Conservation (phyloP, 2,113 vertebrate species). For the Lipotes vexillifer region DNA sequence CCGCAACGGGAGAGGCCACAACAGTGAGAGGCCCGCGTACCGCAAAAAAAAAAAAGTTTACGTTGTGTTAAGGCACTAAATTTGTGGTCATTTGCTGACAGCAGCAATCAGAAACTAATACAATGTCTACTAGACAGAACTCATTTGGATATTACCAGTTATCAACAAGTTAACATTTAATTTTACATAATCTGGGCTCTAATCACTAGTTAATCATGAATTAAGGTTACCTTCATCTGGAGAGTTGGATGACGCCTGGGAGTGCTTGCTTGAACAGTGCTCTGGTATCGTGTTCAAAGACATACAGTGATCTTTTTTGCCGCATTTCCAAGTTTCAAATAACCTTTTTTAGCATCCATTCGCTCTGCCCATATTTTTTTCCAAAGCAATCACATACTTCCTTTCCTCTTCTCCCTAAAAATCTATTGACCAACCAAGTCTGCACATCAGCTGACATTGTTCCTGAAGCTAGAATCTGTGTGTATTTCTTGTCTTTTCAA, state of each 20-base stretch:
- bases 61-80: background rate
- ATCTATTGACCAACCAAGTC: background rate
- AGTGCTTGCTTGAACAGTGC: background rate
- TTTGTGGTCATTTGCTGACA: background rate
- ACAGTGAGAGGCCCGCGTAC: no score
- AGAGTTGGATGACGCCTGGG: background rate
- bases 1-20: no score
- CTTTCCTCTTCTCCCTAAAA: background rate
- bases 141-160: background rate
- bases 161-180: background rate
- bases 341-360: background rate
- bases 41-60: no score
- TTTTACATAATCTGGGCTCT: background rate
- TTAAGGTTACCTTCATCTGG: background rate
- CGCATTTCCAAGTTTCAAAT: background rate
- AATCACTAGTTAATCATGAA: background rate
- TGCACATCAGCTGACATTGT: background rate
- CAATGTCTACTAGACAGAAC: background rate
- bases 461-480: background rate
- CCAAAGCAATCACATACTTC: background rate
- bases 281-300: background rate
- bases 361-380: background rate
- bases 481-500: background rate
- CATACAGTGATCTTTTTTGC: background rate
- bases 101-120: background rate